These are phyloP conservation scores for Chrysemys picta DNA, from an alignment of 2,113 vertebrate species.

Conservation along the genomic window DNA sequence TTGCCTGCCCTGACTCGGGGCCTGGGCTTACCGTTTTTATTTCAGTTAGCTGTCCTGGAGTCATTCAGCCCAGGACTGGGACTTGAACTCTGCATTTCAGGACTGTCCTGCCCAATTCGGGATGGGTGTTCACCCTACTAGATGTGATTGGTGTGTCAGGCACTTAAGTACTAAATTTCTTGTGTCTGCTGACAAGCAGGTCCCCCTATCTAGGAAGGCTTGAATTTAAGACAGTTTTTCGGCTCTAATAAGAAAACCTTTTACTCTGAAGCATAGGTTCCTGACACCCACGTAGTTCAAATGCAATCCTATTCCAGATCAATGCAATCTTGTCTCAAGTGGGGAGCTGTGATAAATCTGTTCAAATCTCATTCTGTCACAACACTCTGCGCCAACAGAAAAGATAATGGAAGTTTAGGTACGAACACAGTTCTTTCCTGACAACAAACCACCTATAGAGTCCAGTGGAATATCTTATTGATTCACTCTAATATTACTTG, in stretches of 20 bases:
- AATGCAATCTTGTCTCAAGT: constrained; percentile 27
- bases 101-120: no score
- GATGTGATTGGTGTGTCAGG: neutral
- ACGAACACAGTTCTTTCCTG: constrained; percentile 14
- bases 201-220: constrained; percentile 15
- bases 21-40: no score
- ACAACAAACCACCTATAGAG: neutral
- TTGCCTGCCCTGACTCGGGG: no score
- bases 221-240: constrained; percentile 33
- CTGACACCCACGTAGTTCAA: constrained; percentile 19
- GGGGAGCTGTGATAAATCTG: constrained; percentile 33
- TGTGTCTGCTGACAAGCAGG: constrained; percentile 26
- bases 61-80: no score
- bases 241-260: constrained; percentile 4
- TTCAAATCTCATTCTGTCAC: constrained; percentile 30
- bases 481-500: neutral
- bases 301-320: constrained; percentile 39
- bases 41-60: no score
- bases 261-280: constrained; percentile 25
- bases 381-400: neutral
- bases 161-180: constrained; percentile 57
- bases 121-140: no score
- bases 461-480: constrained; percentile 14
- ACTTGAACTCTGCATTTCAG: no score
- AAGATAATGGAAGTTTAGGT: constrained; percentile 25